phyloP scores from a whole-genome alignment of 2,888 invertebrate genomes.

The Halictus quadricinctus region DNA sequence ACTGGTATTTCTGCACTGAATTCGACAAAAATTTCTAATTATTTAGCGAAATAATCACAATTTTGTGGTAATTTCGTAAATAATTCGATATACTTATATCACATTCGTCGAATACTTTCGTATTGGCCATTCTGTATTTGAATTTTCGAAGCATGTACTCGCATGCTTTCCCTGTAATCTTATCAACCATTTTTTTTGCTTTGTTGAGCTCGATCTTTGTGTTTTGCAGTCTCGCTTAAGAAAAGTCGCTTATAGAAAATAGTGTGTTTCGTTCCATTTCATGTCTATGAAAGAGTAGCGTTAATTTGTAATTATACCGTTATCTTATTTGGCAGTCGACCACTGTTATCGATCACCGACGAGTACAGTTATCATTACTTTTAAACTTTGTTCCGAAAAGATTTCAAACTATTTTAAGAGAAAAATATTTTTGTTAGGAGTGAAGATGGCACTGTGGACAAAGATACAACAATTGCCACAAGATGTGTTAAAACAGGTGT shows the following conservation, averaged over 20 bases:
- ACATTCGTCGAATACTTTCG: not conserved
- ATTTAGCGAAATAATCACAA: not conserved
- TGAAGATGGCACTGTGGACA: slow-evolving; percentile 91
- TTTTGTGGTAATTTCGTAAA: not conserved
- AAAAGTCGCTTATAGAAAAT: not conserved
- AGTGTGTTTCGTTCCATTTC: not conserved
- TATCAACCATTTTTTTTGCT: not conserved
- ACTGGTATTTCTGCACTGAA: not conserved
- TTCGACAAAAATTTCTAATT: not conserved
- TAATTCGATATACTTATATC: slow-evolving; percentile 4
- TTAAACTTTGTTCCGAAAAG: not conserved
- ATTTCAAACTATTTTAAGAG: slow-evolving; percentile 29
- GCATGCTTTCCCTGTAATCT: not conserved
- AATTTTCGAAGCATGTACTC: slow-evolving; percentile 12
- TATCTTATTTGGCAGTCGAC: not conserved
- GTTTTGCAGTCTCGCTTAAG: not conserved
- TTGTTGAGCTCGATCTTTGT: not conserved
- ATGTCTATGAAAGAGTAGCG: not conserved
- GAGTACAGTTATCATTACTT: not conserved
- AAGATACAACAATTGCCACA: slow-evolving; percentile 91
- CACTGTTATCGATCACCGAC: not conserved
- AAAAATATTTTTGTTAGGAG: slow-evolving; percentile 43
- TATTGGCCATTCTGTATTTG: not conserved
- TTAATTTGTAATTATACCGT: slow-evolving; percentile 23
- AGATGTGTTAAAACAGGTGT: slow-evolving; percentile 91